Evolutionary conservation across 1,140 invertebrate genomes (phyloP).

Genomic region (Dinoponera quadriceps): DNA sequence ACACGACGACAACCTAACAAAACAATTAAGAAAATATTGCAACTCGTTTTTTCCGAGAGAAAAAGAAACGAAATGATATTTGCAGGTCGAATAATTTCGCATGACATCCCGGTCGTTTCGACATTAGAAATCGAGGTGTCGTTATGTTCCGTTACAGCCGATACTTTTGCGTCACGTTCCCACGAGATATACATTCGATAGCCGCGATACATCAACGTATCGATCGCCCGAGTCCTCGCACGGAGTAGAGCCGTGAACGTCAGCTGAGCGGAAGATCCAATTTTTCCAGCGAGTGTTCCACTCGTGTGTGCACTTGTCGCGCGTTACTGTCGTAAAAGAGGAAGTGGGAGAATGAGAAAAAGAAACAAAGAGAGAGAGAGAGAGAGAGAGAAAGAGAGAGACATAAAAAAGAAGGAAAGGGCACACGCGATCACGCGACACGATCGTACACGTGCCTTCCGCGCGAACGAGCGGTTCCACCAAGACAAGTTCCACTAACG

Average conservation of each 20-base stretch:
- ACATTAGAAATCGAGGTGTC: background rate
- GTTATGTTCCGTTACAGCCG: background rate
- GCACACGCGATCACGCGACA: constrained; percentile 9
- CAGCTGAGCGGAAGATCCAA: constrained; percentile 67
- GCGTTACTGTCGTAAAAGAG: constrained; percentile 15
- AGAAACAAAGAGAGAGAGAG: too few species aligned
- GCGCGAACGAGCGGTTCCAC: constrained; percentile 21
- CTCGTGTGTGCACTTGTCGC: constrained; percentile 42
- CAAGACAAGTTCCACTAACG: constrained; percentile 41
- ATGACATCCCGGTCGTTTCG: background rate
- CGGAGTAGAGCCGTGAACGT: constrained; percentile 12
- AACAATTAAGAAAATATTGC: background rate
- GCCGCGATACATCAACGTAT: constrained; percentile 59
- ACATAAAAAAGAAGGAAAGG: background rate
- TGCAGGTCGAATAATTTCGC: background rate
- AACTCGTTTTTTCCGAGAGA: background rate
- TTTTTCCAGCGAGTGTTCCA: constrained; percentile 62
- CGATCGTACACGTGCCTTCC: constrained; percentile 18
- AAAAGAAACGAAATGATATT: background rate
- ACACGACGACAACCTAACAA: background rate
- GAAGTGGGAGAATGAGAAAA: too few species aligned
- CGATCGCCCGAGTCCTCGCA: constrained; percentile 43
- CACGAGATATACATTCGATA: constrained; percentile 32
- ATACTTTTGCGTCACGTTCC: constrained; percentile 15
- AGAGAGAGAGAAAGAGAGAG: too few species aligned